Conservation (phyloP, 2,797 vertebrate genomes). For the Ficedula albicollis region DNA sequence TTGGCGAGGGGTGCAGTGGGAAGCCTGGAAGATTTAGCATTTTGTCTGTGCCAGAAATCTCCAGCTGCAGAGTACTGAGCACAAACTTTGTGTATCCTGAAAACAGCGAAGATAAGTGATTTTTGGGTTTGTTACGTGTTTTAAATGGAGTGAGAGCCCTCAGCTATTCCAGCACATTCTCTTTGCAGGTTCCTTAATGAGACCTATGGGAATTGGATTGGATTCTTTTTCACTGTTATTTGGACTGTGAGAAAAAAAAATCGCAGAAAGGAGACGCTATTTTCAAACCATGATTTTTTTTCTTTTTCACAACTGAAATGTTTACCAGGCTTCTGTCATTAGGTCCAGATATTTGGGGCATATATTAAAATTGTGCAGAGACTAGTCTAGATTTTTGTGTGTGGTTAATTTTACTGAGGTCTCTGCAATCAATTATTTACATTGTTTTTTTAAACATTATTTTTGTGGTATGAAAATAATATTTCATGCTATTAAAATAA, state of each 20-base stretch:
- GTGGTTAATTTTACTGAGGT: slow-evolving; percentile 4
- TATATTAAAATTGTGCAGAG: background rate
- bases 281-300: slow-evolving; percentile 1
- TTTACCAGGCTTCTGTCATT: background rate
- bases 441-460: background rate
- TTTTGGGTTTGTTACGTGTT: slow-evolving; percentile 30
- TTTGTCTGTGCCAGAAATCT: slow-evolving; percentile 7
- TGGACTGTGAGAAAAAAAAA: slow-evolving; percentile 47
- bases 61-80: background rate
- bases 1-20: background rate
- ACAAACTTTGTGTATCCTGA: background rate
- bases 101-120: background rate
- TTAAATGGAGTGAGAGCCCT: slow-evolving; percentile 62
- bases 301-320: slow-evolving; percentile 2
- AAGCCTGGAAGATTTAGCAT: background rate
- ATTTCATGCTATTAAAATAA: background rate
- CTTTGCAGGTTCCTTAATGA: slow-evolving; percentile 72
- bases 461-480: slow-evolving; percentile 10
- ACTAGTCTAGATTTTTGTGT: background rate
- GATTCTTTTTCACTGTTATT: slow-evolving; percentile 66
- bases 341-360: slow-evolving; percentile 12
- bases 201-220: slow-evolving; percentile 64
- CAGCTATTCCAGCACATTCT: slow-evolving; percentile 69
- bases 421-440: background rate
- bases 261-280: slow-evolving; percentile 14